These are phyloP conservation scores for Myotis lucifugus DNA, from an alignment of 2,113 vertebrate species.

Conservation along the genomic window DNA sequence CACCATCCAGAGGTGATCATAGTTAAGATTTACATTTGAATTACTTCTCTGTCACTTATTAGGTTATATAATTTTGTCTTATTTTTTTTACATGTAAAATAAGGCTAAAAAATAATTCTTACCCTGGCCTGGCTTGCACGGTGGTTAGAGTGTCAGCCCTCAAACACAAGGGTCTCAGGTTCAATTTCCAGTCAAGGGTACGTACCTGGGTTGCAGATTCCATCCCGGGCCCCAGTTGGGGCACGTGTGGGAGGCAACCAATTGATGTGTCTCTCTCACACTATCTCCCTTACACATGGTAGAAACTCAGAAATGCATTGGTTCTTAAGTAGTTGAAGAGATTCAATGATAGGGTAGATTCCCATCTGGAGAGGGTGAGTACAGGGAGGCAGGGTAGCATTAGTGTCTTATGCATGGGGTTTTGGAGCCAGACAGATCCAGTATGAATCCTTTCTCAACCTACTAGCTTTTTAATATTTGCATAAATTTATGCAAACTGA, in stretches of 20 bases:
- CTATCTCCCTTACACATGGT: not conserved
- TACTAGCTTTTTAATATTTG: not conserved
- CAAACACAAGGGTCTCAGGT: too few relatives aligned
- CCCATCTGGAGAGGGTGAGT: not conserved
- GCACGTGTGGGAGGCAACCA: too few relatives aligned
- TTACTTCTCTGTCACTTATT: not conserved
- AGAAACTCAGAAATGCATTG: not conserved
- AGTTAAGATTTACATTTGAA: not conserved
- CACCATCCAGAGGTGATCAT: not conserved
- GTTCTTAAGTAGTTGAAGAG: not conserved
- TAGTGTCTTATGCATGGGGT: not conserved
- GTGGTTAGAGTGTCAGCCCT: too few relatives aligned
- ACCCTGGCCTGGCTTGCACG: too few relatives aligned
- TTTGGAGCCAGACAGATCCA: not conserved
- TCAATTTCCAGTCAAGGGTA: too few relatives aligned
- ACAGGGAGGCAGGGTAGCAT: not conserved
- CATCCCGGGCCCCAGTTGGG: too few relatives aligned
- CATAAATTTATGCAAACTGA: not conserved
- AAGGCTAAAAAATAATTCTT: not conserved
- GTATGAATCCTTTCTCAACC: not conserved
- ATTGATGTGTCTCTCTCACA: not conserved
- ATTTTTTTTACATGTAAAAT: not conserved
- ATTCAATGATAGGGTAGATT: not conserved
- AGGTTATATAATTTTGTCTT: not conserved
- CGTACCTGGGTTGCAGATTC: too few relatives aligned